These are phyloP conservation scores for Odiellus spinosus DNA, from an alignment of 2,888 invertebrate species.

Conservation along the genomic window DNA sequence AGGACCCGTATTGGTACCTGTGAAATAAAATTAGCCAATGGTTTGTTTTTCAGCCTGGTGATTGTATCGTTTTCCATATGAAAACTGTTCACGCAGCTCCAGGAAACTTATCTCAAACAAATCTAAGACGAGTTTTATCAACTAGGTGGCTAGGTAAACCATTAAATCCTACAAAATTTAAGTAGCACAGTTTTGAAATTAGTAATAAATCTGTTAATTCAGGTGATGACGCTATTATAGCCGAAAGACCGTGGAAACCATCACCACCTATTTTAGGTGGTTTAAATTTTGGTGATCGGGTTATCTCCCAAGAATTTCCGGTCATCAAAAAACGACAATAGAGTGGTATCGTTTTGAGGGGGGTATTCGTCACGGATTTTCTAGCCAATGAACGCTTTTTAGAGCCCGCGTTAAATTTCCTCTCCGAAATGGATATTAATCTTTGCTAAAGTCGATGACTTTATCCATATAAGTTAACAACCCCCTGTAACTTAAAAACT, in stretches of 20 bases:
- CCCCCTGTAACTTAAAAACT: no score
- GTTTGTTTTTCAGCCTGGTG: conserved; percentile 23
- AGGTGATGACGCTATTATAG: conserved; percentile 23
- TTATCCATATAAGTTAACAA: no score
- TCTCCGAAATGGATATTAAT: no score
- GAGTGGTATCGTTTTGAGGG: no score
- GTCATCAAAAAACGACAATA: conserved; percentile 9
- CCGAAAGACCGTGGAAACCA: conserved; percentile 22
- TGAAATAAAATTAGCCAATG: no score
- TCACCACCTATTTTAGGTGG: conserved; percentile 21
- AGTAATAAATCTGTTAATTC: not conserved
- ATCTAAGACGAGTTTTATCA: conserved; percentile 20
- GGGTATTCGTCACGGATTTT: no score
- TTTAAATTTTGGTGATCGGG: conserved; percentile 11
- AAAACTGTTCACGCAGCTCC: conserved; percentile 22
- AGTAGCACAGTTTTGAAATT: no score
- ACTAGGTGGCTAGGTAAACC: conserved; percentile 23
- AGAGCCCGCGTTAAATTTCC: no score
- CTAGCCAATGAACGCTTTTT: no score
- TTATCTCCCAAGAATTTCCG: conserved; percentile 11
- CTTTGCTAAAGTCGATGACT: no score
- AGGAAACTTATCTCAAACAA: conserved; percentile 15
- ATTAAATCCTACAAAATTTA: no score
- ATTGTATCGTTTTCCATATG: conserved; percentile 23
- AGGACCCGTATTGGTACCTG: no score